A percentile compares a stretch with the other conserved stretches of the same genome.
These are phyloP conservation scores for Pogonophryne albipinna DNA, from an alignment of 2,797 vertebrate genomes.

Conservation along the genomic window DNA sequence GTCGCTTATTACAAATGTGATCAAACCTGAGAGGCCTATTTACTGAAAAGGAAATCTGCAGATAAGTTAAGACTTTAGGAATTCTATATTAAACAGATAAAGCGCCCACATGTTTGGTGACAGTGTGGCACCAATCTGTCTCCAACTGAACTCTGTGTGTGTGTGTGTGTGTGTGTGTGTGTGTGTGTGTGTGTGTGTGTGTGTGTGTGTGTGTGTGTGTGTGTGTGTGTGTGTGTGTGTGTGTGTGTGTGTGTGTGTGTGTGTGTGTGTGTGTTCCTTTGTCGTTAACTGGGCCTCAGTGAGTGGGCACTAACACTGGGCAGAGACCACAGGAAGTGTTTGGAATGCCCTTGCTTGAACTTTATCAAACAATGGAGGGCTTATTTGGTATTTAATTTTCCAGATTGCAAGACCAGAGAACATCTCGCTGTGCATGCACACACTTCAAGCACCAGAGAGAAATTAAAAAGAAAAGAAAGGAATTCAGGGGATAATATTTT, in stretches of 20 bases:
- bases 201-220: no score
- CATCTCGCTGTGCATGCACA: conserved; percentile 21
- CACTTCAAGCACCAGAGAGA: conserved; percentile 46
- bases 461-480: conserved; percentile 42
- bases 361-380: conserved; percentile 67
- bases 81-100: conserved; percentile 24
- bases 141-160: conserved; percentile 41
- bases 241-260: conserved; percentile 4
- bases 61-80: conserved; percentile 5
- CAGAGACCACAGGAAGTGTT: conserved; percentile 59
- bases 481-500: conserved; percentile 43
- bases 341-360: conserved; percentile 66
- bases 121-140: conserved; percentile 34
- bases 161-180: conserved; percentile 11
- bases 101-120: conserved; percentile 26
- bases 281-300: conserved; percentile 44
- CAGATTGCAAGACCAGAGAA: conserved; percentile 60
- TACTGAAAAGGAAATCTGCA: conserved; percentile 13
- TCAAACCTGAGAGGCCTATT: conserved; percentile 21
- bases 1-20: conserved; percentile 28
- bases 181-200: background rate
- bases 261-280: conserved; percentile 1
- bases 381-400: conserved; percentile 69
- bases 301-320: conserved; percentile 36
- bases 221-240: conserved; percentile 8